Evolutionary conservation across 2,888 invertebrate species (phyloP).

Genomic region (Dysmachus trigonus): DNA sequence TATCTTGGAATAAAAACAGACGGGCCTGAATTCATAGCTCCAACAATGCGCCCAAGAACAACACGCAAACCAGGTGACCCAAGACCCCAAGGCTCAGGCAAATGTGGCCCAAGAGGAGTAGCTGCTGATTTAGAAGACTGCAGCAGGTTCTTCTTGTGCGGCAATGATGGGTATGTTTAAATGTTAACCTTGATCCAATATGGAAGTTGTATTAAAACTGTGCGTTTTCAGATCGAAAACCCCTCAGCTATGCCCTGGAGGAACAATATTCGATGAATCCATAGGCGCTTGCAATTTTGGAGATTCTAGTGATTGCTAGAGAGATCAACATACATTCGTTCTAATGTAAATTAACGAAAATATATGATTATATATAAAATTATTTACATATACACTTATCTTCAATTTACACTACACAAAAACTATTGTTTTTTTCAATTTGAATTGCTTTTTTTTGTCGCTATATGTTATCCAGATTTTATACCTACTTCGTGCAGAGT

Average conservation of each 20-base stretch:
- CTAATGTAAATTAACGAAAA: not conserved
- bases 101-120: not conserved
- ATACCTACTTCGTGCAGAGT: too few relatives aligned
- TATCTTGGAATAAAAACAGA: not conserved
- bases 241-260: not conserved
- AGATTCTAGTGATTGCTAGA: not conserved
- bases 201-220: not conserved
- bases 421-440: too few relatives aligned
- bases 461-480: too few relatives aligned
- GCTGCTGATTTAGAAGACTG: not conserved
- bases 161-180: not conserved
- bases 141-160: not conserved
- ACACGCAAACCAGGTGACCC: not conserved
- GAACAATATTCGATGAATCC: not conserved
- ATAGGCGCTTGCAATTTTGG: not conserved
- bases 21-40: not conserved
- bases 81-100: not conserved
- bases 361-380: not conserved
- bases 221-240: not conserved
- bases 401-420: too few relatives aligned
- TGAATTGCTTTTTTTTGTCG: too few relatives aligned
- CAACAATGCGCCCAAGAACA: not conserved
- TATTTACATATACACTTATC: not conserved
- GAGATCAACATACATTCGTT: not conserved
- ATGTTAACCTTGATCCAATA: not conserved